Conservation (phyloP, 2,888 invertebrate species). For the Eupithecia tripunctaria region DNA sequence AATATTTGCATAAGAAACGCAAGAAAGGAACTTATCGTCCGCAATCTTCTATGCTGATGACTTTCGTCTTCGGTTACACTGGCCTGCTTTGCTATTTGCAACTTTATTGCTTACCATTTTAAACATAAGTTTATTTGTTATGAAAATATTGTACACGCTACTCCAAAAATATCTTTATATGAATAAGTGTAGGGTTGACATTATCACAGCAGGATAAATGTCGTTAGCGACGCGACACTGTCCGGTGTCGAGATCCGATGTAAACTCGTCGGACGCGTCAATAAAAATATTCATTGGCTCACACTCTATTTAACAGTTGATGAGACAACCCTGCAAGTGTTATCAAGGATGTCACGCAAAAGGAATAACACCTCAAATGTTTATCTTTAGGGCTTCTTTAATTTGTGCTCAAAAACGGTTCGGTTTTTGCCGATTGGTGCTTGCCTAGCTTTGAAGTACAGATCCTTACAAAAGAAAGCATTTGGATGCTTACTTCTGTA, state of each 20-base stretch:
- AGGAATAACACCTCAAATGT: not conserved
- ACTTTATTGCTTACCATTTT: conserved; percentile 48
- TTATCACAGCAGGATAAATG: conserved; percentile 36
- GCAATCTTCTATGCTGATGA: conserved; percentile 72
- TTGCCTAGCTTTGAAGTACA: not conserved
- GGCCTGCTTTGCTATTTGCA: conserved; percentile 43
- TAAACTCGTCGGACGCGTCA: conserved; percentile 76
- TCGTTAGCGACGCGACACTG: conserved; percentile 48
- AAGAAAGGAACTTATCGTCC: conserved; percentile 76
- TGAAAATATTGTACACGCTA: conserved; percentile 9
- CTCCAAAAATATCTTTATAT: conserved; percentile 49
- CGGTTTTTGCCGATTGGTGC: not conserved
- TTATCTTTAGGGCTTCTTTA: not conserved
- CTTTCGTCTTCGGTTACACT: conserved; percentile 63
- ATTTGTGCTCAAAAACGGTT: not conserved
- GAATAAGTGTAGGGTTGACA: conserved; percentile 49
- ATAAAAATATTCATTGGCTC: conserved; percentile 84
- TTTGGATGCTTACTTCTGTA: too few species aligned
- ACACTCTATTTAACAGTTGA: conserved; percentile 81
- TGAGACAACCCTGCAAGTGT: conserved; percentile 68
- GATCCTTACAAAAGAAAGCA: not conserved
- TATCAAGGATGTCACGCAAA: conserved; percentile 63
- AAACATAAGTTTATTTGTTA: conserved; percentile 47
- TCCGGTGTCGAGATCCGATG: conserved; percentile 54
- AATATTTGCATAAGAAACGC: conserved; percentile 84